phyloP scores from a whole-genome alignment of 2,797 vertebrate genomes.

The Enteromius treurensis region DNA sequence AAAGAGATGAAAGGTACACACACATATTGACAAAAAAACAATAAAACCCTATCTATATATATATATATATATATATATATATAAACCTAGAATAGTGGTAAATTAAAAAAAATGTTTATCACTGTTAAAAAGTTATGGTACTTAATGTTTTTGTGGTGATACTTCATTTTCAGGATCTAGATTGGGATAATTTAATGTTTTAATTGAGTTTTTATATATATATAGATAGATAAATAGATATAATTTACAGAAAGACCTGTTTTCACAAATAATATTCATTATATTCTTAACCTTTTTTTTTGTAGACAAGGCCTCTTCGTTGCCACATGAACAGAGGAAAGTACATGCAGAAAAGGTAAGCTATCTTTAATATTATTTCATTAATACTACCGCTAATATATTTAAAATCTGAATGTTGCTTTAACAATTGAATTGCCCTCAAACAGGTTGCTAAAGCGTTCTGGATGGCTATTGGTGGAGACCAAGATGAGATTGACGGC shows the following conservation, averaged over 20 bases:
- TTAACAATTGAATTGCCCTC: constrained; percentile 38
- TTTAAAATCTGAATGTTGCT: background rate
- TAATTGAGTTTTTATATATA: too few relatives aligned
- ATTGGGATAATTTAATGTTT: background rate
- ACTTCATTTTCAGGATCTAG: background rate
- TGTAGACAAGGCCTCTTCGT: constrained; percentile 92
- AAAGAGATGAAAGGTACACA: constrained; percentile 93
- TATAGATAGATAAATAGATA: too few relatives aligned
- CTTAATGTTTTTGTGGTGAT: background rate
- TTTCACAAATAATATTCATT: background rate
- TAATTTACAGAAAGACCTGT: background rate
- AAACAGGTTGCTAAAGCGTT: constrained; percentile 96
- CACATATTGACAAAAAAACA: too few relatives aligned
- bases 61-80: too few relatives aligned
- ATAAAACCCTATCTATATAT: too few relatives aligned
- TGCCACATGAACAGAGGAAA: constrained; percentile 97
- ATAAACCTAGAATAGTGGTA: too few relatives aligned
- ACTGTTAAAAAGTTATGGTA: background rate
- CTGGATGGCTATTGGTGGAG: constrained; percentile 98
- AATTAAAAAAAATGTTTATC: too few relatives aligned
- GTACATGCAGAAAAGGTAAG: constrained; percentile 96
- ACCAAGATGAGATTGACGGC: constrained; percentile 94
- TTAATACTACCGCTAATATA: background rate
- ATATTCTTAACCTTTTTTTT: background rate
- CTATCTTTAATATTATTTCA: background rate